Percentiles rank a stretch among this genome's conserved stretches.
phyloP scores from a whole-genome alignment of 2,113 vertebrate genomes.

The Brachyistius frenatus region DNA sequence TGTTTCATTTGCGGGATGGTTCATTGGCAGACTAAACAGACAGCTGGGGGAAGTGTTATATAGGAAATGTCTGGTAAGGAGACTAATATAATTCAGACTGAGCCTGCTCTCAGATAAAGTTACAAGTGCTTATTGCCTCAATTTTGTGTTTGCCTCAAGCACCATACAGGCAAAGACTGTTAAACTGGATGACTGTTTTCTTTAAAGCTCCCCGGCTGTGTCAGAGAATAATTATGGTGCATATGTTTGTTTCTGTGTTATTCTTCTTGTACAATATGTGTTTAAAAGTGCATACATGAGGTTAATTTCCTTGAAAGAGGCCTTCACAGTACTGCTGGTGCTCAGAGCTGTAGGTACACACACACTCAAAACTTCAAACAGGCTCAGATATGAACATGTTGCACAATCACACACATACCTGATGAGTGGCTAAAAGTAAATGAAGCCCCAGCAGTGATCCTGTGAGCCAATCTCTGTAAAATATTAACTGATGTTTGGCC shows the following conservation, averaged over 20 bases:
- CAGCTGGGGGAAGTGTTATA: slow-evolving; percentile 4
- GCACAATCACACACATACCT: slow-evolving; percentile 15
- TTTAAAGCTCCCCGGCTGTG: slow-evolving; percentile 5
- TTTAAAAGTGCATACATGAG: slow-evolving; percentile 2
- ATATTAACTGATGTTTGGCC: slow-evolving; percentile 35
- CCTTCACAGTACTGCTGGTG: no score
- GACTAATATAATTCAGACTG: slow-evolving; percentile 41
- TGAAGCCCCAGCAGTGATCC: slow-evolving; percentile 2
- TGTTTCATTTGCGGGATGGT: not conserved
- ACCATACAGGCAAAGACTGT: slow-evolving; percentile 2
- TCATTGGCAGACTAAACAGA: slow-evolving; percentile 23
- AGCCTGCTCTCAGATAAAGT: slow-evolving; percentile 41
- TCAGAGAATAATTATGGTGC: slow-evolving; percentile 4
- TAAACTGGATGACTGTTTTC: not conserved
- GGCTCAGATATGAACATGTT: not conserved
- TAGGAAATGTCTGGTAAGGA: slow-evolving; percentile 34
- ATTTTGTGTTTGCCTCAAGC: slow-evolving; percentile 53
- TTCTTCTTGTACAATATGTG: slow-evolving; percentile 11
- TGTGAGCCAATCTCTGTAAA: slow-evolving; percentile 27
- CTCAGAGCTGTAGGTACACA: not conserved
- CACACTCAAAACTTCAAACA: not conserved
- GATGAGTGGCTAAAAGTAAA: slow-evolving; percentile 1
- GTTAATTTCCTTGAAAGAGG: no score
- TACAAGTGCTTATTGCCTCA: slow-evolving; percentile 44
- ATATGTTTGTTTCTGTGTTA: not conserved